Percentiles rank a stretch among this genome's conserved stretches.
Conservation (phyloP, 2,113 vertebrate genomes). For the Fregata magnificens region DNA sequence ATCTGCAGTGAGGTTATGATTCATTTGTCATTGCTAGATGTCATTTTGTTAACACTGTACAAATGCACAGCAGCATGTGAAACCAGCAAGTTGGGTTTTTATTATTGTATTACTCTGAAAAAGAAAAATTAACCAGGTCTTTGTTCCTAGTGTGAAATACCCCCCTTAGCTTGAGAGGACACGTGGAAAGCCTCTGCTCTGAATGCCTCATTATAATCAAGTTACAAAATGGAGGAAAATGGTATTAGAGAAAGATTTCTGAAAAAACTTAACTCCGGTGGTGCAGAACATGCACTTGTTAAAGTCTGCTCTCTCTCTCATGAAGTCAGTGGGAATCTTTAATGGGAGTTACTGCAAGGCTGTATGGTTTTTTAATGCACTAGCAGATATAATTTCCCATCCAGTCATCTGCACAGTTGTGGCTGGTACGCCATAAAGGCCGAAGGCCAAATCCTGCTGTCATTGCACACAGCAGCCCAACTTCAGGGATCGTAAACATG, state of each 20-base stretch:
- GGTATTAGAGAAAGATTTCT: background rate
- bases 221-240: background rate
- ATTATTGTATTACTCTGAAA: background rate
- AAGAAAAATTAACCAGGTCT: background rate
- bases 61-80: background rate
- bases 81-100: background rate
- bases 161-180: background rate
- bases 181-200: background rate
- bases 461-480: background rate
- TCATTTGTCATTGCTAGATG: background rate
- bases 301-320: background rate
- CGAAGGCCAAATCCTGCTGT: conserved; percentile 29
- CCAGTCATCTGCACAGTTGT: background rate
- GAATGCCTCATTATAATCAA: background rate
- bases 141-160: background rate
- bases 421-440: background rate
- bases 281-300: background rate
- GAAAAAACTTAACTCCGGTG: background rate
- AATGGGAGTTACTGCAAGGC: background rate
- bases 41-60: background rate
- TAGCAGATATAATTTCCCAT: conserved; percentile 7
- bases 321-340: background rate
- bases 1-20: background rate
- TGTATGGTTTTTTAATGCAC: background rate
- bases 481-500: background rate